These are phyloP conservation scores for Eidolon dupreanum DNA, from an alignment of 2,797 vertebrate species.

Conservation along the genomic window DNA sequence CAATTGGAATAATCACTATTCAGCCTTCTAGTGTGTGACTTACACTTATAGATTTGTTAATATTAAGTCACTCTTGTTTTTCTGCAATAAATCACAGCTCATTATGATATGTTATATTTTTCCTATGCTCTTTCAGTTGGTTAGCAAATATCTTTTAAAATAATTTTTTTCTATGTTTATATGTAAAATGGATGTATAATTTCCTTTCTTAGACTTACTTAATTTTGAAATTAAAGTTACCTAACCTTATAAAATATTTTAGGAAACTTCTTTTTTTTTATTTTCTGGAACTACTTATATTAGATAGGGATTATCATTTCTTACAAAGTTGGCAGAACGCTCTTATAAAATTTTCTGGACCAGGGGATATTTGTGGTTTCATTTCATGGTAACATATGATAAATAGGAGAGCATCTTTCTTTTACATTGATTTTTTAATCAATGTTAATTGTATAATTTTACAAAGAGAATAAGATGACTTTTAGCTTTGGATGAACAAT, in stretches of 20 bases:
- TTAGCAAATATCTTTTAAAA: neutral
- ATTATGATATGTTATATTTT: neutral
- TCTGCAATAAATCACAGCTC: neutral
- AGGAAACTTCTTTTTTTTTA: neutral
- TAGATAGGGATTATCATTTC: neutral
- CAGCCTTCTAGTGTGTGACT: neutral
- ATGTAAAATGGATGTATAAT: neutral
- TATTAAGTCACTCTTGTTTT: neutral
- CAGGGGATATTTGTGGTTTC: neutral
- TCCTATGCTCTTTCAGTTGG: neutral
- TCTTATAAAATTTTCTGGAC: neutral
- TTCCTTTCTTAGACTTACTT: slow-evolving; percentile 3
- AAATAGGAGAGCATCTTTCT: neutral
- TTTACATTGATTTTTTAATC: neutral
- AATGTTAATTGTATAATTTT: neutral
- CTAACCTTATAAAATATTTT: slow-evolving; percentile 8
- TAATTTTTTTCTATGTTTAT: neutral
- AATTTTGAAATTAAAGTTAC: slow-evolving; percentile 32
- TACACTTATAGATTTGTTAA: neutral
- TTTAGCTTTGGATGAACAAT: neutral
- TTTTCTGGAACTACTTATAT: neutral
- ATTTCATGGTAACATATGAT: neutral
- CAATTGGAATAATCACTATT: neutral
- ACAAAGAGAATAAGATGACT: neutral
- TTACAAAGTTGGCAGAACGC: neutral